Percentiles rank a stretch among this genome's conserved stretches.
phyloP scores from a whole-genome alignment of 2,113 vertebrate species.

The Jaculus jaculus region DNA sequence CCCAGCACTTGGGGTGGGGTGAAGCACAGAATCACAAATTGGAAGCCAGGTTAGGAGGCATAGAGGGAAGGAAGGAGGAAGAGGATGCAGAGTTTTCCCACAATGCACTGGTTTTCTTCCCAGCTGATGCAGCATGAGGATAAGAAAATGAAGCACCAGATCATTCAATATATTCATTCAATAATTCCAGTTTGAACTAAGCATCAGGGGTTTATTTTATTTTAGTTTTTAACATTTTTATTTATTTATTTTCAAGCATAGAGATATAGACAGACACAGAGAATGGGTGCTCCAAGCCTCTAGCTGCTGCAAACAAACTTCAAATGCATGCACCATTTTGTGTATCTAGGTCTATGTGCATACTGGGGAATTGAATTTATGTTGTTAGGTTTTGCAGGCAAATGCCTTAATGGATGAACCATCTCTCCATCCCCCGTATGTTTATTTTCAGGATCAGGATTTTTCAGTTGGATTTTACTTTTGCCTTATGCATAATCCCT shows the following conservation, averaged over 20 bases:
- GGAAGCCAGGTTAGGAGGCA: neutral
- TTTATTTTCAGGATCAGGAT: conserved; percentile 8
- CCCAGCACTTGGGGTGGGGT: too few relatives aligned
- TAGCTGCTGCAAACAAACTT: too few relatives aligned
- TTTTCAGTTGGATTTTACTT: neutral
- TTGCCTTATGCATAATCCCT: neutral
- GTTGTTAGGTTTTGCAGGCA: too few relatives aligned
- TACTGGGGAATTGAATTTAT: too few relatives aligned
- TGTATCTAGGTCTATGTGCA: too few relatives aligned
- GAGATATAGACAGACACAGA: neutral
- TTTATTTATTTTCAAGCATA: too few relatives aligned
- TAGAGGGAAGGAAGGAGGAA: neutral
- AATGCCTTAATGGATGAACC: too few relatives aligned
- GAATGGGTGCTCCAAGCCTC: neutral
- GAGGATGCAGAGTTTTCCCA: neutral
- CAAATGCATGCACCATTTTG: too few relatives aligned
- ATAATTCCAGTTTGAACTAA: neutral
- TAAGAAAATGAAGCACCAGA: neutral
- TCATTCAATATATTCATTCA: neutral
- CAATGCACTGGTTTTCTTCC: neutral
- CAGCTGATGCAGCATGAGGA: neutral
- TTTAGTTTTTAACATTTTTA: too few relatives aligned
- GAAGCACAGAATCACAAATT: too few relatives aligned
- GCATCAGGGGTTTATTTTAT: conserved; percentile 29
- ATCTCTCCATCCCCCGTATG: neutral